Percentiles rank a stretch among this genome's conserved stretches.
phyloP scores from a whole-genome alignment of 2,888 invertebrate species.

The Sesia apiformis region DNA sequence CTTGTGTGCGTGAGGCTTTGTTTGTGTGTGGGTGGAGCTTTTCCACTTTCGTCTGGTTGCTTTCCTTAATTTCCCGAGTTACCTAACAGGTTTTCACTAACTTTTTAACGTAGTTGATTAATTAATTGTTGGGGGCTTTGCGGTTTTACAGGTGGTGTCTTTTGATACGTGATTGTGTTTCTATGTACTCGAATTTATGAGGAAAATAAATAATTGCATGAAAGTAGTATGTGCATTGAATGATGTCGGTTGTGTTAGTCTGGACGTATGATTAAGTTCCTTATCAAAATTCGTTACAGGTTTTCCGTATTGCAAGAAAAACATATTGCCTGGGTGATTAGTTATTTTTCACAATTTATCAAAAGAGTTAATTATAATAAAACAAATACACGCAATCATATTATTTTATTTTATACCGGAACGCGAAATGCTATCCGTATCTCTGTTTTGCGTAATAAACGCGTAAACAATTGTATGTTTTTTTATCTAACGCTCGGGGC shows the following conservation, averaged over 20 bases:
- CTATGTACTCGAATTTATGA: no score
- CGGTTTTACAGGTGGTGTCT: no score
- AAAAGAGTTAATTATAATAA: neutral
- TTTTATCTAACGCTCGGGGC: constrained; percentile 71
- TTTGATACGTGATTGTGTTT: no score
- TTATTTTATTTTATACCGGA: constrained; percentile 3
- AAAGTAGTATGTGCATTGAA: no score
- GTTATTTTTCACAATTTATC: neutral
- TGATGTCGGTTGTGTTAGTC: no score
- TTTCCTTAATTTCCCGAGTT: constrained; percentile 66
- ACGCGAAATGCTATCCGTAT: constrained; percentile 16
- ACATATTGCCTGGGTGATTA: neutral
- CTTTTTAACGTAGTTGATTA: neutral
- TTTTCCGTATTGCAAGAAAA: no score
- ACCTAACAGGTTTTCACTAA: constrained; percentile 55
- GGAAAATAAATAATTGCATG: no score
- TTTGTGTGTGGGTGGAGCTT: constrained; percentile 38
- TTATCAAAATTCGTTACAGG: no score
- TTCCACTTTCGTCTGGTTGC: constrained; percentile 66
- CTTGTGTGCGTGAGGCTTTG: constrained; percentile 9
- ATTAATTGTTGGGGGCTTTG: no score
- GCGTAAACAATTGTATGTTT: constrained; percentile 66
- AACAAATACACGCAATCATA: neutral
- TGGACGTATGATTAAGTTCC: no score
- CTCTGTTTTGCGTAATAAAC: constrained; percentile 56